Conservation (phyloP, 2,113 vertebrate genomes). For the Xiphophorus couchianus region DNA sequence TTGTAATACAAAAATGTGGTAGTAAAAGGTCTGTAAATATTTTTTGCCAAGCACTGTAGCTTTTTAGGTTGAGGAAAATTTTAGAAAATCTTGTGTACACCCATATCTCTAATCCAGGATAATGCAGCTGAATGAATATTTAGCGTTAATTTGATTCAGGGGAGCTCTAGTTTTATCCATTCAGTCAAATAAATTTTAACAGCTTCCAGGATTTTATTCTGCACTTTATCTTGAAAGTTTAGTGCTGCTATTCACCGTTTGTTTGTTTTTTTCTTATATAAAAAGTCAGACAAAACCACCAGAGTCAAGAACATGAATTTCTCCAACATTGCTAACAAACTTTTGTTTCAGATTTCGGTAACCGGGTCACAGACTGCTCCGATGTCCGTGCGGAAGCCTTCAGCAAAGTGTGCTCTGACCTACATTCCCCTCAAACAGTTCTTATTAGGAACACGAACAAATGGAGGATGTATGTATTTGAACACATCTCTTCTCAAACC, state of each 20-base stretch:
- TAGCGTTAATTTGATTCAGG: background rate
- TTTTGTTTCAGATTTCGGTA: background rate
- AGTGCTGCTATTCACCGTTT: background rate
- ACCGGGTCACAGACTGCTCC: conserved; percentile 20
- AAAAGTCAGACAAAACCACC: no score
- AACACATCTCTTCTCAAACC: background rate
- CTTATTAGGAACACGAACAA: background rate
- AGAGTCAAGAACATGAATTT: no score
- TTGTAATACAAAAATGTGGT: no score
- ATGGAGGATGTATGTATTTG: background rate
- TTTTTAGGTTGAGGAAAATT: no score
- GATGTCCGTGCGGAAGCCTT: background rate
- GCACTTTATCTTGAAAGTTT: background rate
- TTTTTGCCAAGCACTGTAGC: no score
- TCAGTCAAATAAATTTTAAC: background rate
- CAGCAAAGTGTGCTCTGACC: background rate
- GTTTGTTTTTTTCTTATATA: no score
- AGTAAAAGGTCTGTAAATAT: no score
- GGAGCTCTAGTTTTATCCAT: background rate
- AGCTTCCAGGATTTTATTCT: background rate
- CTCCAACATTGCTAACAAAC: background rate
- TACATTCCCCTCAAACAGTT: background rate
- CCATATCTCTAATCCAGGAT: background rate
- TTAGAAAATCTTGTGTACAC: no score
- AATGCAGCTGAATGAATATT: background rate